Evolutionary conservation across 2,888 invertebrate genomes (phyloP).

Genomic region (Cyaniris semiargus): DNA sequence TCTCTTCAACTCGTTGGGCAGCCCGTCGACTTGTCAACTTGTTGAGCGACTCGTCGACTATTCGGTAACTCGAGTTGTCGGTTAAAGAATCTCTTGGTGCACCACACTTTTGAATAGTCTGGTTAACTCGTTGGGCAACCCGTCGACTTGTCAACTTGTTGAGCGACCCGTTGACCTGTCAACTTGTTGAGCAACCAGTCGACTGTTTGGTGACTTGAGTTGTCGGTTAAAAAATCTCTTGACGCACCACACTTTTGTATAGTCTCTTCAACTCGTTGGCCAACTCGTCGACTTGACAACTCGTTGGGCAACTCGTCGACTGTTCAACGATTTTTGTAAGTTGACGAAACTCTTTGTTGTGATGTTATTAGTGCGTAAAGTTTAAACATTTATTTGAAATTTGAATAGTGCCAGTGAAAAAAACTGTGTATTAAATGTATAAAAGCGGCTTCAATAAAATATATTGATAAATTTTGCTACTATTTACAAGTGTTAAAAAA

Average conservation of each 20-base stretch:
- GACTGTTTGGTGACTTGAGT: background rate
- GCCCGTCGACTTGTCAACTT: background rate
- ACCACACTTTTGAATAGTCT: conserved; percentile 65
- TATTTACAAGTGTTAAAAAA: background rate
- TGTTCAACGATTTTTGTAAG: no score
- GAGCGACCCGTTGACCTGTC: background rate
- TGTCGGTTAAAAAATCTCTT: no score
- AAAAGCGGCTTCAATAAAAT: background rate
- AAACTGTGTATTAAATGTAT: background rate
- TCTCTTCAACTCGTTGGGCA: conserved; percentile 33
- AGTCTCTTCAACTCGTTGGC: conserved; percentile 36
- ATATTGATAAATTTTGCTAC: background rate
- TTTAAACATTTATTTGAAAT: background rate
- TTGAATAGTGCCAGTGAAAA: background rate
- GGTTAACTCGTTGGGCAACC: conserved; percentile 20
- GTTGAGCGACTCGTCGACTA: background rate
- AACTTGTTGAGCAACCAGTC: background rate
- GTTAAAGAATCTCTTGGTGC: conserved; percentile 37
- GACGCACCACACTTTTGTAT: conserved; percentile 65
- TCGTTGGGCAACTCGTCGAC: background rate
- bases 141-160: background rate
- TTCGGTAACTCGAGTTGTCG: no score
- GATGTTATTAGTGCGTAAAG: background rate
- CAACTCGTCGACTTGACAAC: background rate
- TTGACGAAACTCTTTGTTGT: background rate